These are phyloP conservation scores for Lasioglossum baleicum DNA, from an alignment of 1,140 invertebrate genomes.

Conservation along the genomic window DNA sequence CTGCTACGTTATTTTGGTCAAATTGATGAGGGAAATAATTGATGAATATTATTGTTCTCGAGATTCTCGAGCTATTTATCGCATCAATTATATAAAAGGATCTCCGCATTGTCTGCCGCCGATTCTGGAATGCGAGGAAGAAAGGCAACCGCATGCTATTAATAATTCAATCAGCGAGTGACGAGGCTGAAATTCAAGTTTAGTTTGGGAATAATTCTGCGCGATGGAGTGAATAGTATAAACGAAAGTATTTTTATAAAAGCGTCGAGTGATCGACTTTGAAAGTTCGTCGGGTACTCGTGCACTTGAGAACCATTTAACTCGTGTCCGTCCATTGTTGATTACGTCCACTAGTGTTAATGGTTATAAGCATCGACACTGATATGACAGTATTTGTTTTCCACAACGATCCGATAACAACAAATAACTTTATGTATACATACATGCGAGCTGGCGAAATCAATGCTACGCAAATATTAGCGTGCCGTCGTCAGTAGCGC, in stretches of 20 bases:
- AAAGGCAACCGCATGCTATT: too few relatives aligned
- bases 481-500: background rate
- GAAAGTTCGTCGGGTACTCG: background rate
- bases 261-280: background rate
- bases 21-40: too few relatives aligned
- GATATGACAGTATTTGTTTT: background rate
- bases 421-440: background rate
- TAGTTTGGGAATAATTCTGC: background rate
- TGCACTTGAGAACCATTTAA: background rate
- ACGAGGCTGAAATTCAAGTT: too few relatives aligned
- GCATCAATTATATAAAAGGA: too few relatives aligned
- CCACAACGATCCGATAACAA: background rate
- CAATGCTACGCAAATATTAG: background rate
- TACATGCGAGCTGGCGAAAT: background rate
- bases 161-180: too few relatives aligned
- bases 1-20: too few relatives aligned
- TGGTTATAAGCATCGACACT: background rate
- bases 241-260: background rate
- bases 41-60: too few relatives aligned
- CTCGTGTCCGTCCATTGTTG: background rate
- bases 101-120: too few relatives aligned
- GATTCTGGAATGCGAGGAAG: too few relatives aligned
- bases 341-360: background rate
- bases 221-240: background rate
- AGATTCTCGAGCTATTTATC: too few relatives aligned